Base-by-base conservation (phyloP, 2,888 invertebrate genomes). In the Cremastinae sp. region DNA sequence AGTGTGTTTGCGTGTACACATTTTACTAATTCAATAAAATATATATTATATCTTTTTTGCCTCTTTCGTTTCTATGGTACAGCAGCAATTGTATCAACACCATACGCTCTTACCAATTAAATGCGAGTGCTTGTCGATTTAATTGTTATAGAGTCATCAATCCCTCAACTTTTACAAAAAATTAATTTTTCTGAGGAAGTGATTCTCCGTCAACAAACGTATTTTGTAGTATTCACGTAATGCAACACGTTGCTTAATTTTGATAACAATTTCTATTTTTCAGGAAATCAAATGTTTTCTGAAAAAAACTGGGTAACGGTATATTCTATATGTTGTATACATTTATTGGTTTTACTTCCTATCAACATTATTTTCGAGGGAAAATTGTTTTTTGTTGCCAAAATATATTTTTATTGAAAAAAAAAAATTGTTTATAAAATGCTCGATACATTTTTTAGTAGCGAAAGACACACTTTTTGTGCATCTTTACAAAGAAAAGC, bases 11-110 rank as follows among this genome's bases (percentile, higher is more conserved):
- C 51, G 51, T 49, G 62, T 74, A 71, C 65, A 77, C 59, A 79
- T 81, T 80, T 82, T 77, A 76, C 64, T 55, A 79, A 82, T 80
- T 79, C 78, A 85, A 85, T 84, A 83, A 84, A 85, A 82, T 84
- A 85, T 82, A 81, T 80, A 74, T 83, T 70, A 68, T 77, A 58
- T 37, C 35, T 51, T 41, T 22, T 51, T 53, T 22, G 20, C 12
- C 47, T 18, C n/a, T 4, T 37, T 39, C 16, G 55, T 75, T 75
- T 69, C 74, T 74, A 80, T 75, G 78, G 68, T 80, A 75, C 78
- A 76, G 78, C 69, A 75, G 75, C 73, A 68, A 72, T 66, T 75
- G 75, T 71, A 65, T 39, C 61, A 47, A 37, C 62, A 56, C 45
- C 39, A 53, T 68, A 70, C 59, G 14, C 12, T 65, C 58, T 55